phyloP scores from a whole-genome alignment of 2,888 invertebrate genomes.

The Diabrotica balteata region DNA sequence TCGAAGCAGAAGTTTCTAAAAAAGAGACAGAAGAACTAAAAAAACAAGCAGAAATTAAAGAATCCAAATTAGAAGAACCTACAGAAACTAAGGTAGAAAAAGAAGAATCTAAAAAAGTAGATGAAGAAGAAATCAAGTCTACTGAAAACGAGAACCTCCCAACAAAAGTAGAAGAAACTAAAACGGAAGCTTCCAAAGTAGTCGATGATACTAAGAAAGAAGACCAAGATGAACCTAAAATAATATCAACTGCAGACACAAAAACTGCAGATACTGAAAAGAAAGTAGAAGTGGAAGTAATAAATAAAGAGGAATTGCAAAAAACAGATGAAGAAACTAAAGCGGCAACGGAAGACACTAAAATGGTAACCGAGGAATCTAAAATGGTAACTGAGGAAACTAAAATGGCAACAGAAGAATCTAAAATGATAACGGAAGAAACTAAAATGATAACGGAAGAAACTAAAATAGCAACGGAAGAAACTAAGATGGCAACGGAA shows the following conservation, averaged over 20 bases:
- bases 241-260: conserved; percentile 50
- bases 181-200: conserved; percentile 22
- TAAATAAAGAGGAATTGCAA: conserved; percentile 48
- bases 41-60: too few species aligned
- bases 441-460: too few species aligned
- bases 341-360: background rate
- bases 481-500: too few species aligned
- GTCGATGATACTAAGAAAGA: conserved; percentile 42
- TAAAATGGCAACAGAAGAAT: conserved; percentile 33
- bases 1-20: too few species aligned
- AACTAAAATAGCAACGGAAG: too few species aligned
- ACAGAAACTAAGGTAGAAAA: conserved; percentile 27
- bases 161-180: conserved; percentile 3
- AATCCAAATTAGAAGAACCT: conserved; percentile 17
- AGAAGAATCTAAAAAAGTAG: conserved; percentile 34
- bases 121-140: conserved; percentile 44
- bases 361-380: conserved; percentile 5
- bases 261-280: conserved; percentile 45
- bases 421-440: background rate
- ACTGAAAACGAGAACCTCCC: conserved; percentile 38
- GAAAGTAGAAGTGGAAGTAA: conserved; percentile 33
- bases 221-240: conserved; percentile 3
- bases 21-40: too few species aligned
- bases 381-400: conserved; percentile 37
- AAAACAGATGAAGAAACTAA: conserved; percentile 51